These are phyloP conservation scores for Omphaloscelis lunosa DNA, from an alignment of 2,888 invertebrate species.

Conservation along the genomic window DNA sequence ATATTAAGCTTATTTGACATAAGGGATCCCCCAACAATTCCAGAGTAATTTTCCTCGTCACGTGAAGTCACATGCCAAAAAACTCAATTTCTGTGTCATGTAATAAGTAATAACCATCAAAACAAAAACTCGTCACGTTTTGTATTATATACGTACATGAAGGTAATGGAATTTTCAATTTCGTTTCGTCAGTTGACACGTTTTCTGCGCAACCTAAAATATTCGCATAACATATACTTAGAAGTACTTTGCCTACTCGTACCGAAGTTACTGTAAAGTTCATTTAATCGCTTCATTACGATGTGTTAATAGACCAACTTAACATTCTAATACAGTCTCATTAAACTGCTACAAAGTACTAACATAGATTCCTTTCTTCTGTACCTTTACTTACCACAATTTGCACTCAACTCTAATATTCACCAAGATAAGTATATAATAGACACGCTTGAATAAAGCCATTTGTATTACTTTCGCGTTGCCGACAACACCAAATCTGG, in stretches of 20 bases:
- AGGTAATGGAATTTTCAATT: conserved; percentile 65
- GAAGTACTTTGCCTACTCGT: neutral
- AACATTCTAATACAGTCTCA: conserved; percentile 35
- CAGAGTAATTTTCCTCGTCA: conserved; percentile 27
- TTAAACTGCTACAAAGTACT: conserved; percentile 32
- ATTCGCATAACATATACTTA: neutral
- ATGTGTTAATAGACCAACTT: conserved; percentile 52
- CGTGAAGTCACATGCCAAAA: conserved; percentile 29
- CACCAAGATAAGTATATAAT: conserved; percentile 40
- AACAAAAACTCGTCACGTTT: conserved; percentile 65
- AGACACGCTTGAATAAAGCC: conserved; percentile 55
- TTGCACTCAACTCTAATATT: conserved; percentile 47
- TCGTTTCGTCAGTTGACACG: conserved; percentile 41
- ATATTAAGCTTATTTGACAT: conserved; percentile 42
- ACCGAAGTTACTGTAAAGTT: conserved; percentile 12
- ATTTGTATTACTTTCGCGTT: conserved; percentile 59
- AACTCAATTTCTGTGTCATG: conserved; percentile 46
- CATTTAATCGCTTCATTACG: conserved; percentile 50
- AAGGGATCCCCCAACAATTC: conserved; percentile 17
- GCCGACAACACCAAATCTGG: conserved; percentile 52
- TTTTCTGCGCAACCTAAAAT: conserved; percentile 26
- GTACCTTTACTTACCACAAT: conserved; percentile 22
- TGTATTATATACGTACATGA: conserved; percentile 48
- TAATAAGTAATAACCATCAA: conserved; percentile 63
- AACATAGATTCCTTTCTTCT: conserved; percentile 17